Evolutionary conservation across 2,888 invertebrate genomes (phyloP), one percentile per base, ranked within the genome.

Genomic region (Marronus borbonicus): DNA sequence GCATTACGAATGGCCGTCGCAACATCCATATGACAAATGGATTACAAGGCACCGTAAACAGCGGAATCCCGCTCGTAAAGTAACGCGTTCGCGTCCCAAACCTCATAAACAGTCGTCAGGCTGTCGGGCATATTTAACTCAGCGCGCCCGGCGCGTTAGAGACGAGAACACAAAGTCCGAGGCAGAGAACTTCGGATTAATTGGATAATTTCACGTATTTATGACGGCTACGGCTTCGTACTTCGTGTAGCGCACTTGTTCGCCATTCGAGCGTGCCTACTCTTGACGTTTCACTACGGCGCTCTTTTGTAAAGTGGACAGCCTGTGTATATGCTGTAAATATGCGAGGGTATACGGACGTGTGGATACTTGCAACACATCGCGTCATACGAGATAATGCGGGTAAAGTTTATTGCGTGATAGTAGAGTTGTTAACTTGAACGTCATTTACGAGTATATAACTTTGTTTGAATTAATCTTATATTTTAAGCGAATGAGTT

Each of bases 1-100:
- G 64, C 52, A 64, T 76, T 76, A 76, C 49, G 50, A 76, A 64
- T 39, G 75, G 80, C 81, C 81, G 79, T 82, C 81, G 81, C 80
- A 81, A 81, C 82, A 65, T 76, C 80, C 77, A 79, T 82, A 81
- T 81, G 82, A 82, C 81, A 81, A 81, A 80, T 80, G 80, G 78
- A 80, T 78, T 80, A 81, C 82, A 81, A 81, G 80, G 65, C 74
- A 79, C 78, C 77, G 81, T 81, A 82, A 82, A 82, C 81, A 80
- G 78, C 69, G 76, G 70, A 80, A 80, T 80, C 80, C 79, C 79
- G 80, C 80, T 80, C 76, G 80, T 81, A 82, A 81, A 82, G 76
- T 77, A 79, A 76, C 78, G 68, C 64, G 74, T 65, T 64, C 58
- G 44, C 66, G 66, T 66, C 44, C 74, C 64, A 44, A 69, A 70